phyloP scores from a whole-genome alignment of 2,113 vertebrate species.

The Verasper variegatus region DNA sequence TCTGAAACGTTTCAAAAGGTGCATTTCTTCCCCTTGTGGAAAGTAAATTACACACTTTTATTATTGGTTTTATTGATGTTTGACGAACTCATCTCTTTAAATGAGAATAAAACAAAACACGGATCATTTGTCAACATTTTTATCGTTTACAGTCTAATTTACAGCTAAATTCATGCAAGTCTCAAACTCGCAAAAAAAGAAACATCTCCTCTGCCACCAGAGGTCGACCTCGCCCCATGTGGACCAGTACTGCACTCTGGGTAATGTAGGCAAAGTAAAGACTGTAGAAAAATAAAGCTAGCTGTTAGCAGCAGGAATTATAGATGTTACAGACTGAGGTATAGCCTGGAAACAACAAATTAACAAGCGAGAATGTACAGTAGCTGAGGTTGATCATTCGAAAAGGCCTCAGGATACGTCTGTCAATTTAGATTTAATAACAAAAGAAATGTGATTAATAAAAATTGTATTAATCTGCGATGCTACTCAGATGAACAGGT shows the following conservation, averaged over 20 bases:
- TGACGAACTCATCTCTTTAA: neutral
- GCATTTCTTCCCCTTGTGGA: too few relatives aligned
- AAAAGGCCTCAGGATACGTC: slow-evolving; percentile 36
- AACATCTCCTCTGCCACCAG: slow-evolving; percentile 67
- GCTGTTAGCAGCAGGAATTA: slow-evolving; percentile 59
- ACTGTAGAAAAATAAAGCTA: slow-evolving; percentile 17
- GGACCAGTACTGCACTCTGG: slow-evolving; percentile 77
- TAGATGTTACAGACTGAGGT: slow-evolving; percentile 74
- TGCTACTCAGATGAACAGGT: slow-evolving; percentile 28
- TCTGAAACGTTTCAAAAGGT: too few relatives aligned
- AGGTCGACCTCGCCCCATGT: slow-evolving; percentile 51
- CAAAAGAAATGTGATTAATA: slow-evolving; percentile 59
- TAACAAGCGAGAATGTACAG: slow-evolving; percentile 10
- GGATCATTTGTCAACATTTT: slow-evolving; percentile 56
- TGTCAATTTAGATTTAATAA: slow-evolving; percentile 61
- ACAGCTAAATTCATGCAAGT: slow-evolving; percentile 79
- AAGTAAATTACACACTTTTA: neutral
- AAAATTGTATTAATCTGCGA: slow-evolving; percentile 54
- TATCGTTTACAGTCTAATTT: slow-evolving; percentile 75
- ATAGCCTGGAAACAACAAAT: slow-evolving; percentile 25
- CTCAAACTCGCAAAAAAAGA: slow-evolving; percentile 76
- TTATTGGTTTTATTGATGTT: neutral
- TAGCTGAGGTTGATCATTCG: slow-evolving; percentile 36
- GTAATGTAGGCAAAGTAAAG: slow-evolving; percentile 68
- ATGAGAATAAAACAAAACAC: slow-evolving; percentile 13